These are phyloP conservation scores for Leptodactylus fuscus DNA, from an alignment of 2,113 vertebrate species.

Conservation along the genomic window DNA sequence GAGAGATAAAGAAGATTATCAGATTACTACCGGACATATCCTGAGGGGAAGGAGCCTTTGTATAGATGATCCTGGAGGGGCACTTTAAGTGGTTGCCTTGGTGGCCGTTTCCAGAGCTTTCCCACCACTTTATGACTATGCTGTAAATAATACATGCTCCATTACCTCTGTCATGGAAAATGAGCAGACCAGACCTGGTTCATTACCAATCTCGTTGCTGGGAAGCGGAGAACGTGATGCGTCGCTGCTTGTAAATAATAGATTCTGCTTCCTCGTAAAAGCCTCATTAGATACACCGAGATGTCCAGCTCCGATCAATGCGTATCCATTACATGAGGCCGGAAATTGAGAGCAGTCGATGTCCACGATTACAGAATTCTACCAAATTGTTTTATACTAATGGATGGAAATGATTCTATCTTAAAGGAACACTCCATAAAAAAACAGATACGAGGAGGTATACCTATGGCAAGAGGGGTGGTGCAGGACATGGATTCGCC, in stretches of 20 bases:
- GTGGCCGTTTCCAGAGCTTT: too few relatives aligned
- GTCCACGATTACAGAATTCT: background rate
- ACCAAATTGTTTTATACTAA: background rate
- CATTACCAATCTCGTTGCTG: background rate
- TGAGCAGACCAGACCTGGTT: background rate
- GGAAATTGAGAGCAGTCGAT: background rate
- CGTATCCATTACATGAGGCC: background rate
- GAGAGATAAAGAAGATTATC: too few relatives aligned
- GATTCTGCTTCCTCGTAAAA: background rate
- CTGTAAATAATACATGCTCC: background rate
- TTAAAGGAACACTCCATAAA: background rate
- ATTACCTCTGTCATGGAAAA: background rate
- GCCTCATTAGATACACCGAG: background rate
- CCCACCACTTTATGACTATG: too few relatives aligned
- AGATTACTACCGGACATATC: too few relatives aligned
- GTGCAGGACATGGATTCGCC: too few relatives aligned
- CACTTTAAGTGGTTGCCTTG: too few relatives aligned
- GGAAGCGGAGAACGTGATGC: background rate
- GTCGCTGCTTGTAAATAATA: background rate
- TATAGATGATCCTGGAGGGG: too few relatives aligned
- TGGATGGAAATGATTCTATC: background rate
- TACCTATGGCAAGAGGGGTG: too few relatives aligned
- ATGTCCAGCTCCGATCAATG: background rate
- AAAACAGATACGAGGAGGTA: too few relatives aligned
- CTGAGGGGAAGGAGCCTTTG: too few relatives aligned